A percentile compares a stretch with the other conserved stretches of the same genome.
Evolutionary conservation across 2,113 vertebrate species (phyloP).

Genomic region (Gobiocypris rarus): DNA sequence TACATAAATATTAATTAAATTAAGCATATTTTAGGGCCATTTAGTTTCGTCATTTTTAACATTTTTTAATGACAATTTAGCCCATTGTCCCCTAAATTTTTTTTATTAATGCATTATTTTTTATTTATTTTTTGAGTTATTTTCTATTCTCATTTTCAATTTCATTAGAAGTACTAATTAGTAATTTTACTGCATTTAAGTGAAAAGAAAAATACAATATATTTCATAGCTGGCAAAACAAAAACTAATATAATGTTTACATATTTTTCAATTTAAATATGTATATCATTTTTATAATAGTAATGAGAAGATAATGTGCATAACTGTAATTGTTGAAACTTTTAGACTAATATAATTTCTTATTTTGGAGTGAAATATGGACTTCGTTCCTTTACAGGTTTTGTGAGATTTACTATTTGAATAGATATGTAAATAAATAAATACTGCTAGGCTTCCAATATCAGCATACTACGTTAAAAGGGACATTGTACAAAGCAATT

Average conservation of each 20-base stretch:
- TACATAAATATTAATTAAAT: too few relatives aligned
- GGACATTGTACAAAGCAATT: neutral
- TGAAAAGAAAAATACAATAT: neutral
- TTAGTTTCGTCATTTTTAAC: too few relatives aligned
- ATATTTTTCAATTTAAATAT: neutral
- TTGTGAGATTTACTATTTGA: neutral
- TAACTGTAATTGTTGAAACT: too few relatives aligned
- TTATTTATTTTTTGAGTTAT: too few relatives aligned
- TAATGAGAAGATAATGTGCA: neutral
- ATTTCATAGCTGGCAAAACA: neutral
- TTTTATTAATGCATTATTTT: too few relatives aligned
- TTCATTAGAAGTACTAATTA: neutral
- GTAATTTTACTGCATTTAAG: neutral
- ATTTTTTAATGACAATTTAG: too few relatives aligned
- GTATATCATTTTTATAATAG: neutral
- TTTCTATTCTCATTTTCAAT: too few relatives aligned
- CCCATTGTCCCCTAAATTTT: too few relatives aligned
- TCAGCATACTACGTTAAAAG: neutral
- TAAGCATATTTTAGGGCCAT: too few relatives aligned
- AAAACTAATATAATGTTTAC: neutral
- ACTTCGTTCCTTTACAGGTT: neutral
- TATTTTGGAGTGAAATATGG: conserved; percentile 6
- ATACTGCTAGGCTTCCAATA: neutral
- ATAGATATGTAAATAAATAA: neutral
- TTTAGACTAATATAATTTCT: neutral